Evolutionary conservation across 2,888 invertebrate genomes (phyloP), one percentile per base, ranked within the genome.

Genomic region (Tachina fera): DNA sequence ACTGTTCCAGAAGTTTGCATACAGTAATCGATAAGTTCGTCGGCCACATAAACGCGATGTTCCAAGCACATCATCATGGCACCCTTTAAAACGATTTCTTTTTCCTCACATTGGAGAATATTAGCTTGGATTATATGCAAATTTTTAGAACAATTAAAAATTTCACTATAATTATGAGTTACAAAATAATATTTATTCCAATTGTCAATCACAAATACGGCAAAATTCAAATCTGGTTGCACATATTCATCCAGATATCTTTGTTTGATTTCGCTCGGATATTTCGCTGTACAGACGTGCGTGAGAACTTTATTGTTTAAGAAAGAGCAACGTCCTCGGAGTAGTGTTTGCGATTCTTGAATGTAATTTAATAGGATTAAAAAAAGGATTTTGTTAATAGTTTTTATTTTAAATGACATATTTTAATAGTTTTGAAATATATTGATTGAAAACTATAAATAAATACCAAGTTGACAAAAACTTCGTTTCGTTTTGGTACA

Each of bases 11-110:
- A 22, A 0, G 5, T n/a, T 1, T 49, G 70, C 11, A 13, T 6
- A 45, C 85, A 85, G 58, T 82, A n/a, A 45, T 85, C 74, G 9
- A 82, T 74, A 22, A 85, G 19, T n/a, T 85, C 85, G 67, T 85
- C 82, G 4, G 78, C 85, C 31, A 85, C 70, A 19, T 61, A 74
- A 13, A 74, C 58, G 19, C 77, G 85, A 53, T 56, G 70, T 0
- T 43, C 11, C 5, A 85, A 9, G 22, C 85, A 85, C 19, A 70
- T 51, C 51, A 85, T 60, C 6, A 70, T 9, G 4, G 70, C 49
- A 16, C 60, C 51, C 5, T 51, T 45, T 9, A 82, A 41, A 39
- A 2, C 1, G 11, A 85, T 53, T 14, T 9, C 2, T 3, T 19
- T 47, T 14, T 31, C 16, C 3, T 65, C 14, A 41, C 85, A 85